Evolutionary conservation across 2,113 vertebrate genomes (phyloP), one percentile per base, ranked within the genome.

Genomic region (Pardalotus punctatus): DNA sequence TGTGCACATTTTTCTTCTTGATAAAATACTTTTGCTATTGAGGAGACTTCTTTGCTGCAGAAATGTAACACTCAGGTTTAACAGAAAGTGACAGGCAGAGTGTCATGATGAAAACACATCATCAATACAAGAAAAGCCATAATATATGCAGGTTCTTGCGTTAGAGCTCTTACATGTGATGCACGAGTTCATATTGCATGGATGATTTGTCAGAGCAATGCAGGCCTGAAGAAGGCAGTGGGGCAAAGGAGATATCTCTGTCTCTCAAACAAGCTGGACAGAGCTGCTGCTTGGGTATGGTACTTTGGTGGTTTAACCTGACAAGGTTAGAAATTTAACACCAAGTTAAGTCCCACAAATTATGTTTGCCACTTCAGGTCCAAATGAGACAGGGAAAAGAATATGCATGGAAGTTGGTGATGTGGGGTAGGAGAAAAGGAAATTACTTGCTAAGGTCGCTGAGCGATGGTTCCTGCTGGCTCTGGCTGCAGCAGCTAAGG

Each of bases 71-170:
- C 15, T 43, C 33, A 27, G 6, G 27, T 84, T 84, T 84, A 66
- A 69, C 22, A 47, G 35, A 69, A 83, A 84, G 42, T 33, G 57
- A 24, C 61, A 91, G 51, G 15, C 36, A 76, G 56, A 73, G 25
- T 28, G 36, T 51, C 20, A 12, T 1, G 4, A 64, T 36, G 43
- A 74, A 86, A 86, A 91, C 27, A 47, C 45, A 57, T 72, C 25
- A 40, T 12, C 33, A 78, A 9, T 19, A 69, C 38, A 67, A 64
- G 64, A 86, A 81, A 82, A 92, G 5, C 33, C 38, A 48, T 70
- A 17, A 71, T 35, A 80, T 74, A 90, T 36, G 11, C 24, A 64
- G 0, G 0, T 57, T 66, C 35, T 58, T 64, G 22, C 1, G 0
- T 62, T 73, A 80, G 62, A 57, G n/a, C 25, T 47, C 51, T 83